A percentile compares a stretch with the other conserved stretches of the same genome.
Evolutionary conservation across 2,113 vertebrate genomes (phyloP).

Genomic region (Triplophysa rosa): DNA sequence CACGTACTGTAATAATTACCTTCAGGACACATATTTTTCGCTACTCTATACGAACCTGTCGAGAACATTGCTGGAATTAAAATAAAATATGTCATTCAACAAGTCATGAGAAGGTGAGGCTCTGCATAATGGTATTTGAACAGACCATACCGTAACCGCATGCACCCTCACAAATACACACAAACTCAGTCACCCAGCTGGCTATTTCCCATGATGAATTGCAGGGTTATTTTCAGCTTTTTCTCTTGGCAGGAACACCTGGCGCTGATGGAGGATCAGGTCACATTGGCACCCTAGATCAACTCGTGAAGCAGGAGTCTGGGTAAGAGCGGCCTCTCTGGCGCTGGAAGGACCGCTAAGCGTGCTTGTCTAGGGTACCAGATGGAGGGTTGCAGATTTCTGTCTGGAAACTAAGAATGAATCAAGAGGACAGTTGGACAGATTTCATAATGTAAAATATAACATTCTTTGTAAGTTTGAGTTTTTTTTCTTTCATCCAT

Average conservation of each 20-base stretch:
- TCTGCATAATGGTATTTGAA: slow-evolving; percentile 3
- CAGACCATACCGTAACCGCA: not conserved
- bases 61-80: not conserved
- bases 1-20: not conserved
- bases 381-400: slow-evolving; percentile 64
- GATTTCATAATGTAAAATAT: not conserved
- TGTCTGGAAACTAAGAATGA: slow-evolving; percentile 51
- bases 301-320: slow-evolving; percentile 52
- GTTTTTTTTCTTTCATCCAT: not conserved
- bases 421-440: not conserved
- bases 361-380: slow-evolving; percentile 64
- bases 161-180: slow-evolving; percentile 20
- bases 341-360: slow-evolving; percentile 61
- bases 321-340: slow-evolving; percentile 46
- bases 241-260: slow-evolving; percentile 57
- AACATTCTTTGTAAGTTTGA: not conserved
- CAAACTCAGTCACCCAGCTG: slow-evolving; percentile 50
- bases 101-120: not conserved
- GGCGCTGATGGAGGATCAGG: slow-evolving; percentile 61
- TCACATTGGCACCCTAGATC: slow-evolving; percentile 64
- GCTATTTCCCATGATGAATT: slow-evolving; percentile 67
- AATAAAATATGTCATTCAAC: slow-evolving; percentile 9
- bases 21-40: not conserved
- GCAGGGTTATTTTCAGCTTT: slow-evolving; percentile 68
- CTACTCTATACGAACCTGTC: not conserved